Base-by-base conservation (phyloP, 2,888 invertebrate genomes). In the Cancer borealis region DNA sequence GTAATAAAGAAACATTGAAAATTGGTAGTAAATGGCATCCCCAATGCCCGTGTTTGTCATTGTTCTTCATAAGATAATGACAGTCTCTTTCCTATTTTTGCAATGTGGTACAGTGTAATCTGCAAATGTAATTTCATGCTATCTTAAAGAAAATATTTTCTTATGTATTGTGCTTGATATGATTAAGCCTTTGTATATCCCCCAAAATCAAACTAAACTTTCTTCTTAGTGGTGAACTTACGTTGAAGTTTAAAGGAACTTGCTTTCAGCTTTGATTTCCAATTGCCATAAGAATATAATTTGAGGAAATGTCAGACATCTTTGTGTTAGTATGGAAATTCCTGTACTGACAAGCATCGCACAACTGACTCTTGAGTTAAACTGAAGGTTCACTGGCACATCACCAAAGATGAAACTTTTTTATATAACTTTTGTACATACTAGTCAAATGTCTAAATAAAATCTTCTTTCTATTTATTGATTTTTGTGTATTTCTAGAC, bases 371-470 rank as follows among this genome's bases (percentile, higher is more conserved):
- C 54, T 39, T 93, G 93, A 91, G 73, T 93, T 88, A 73, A 73
- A 84, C 66, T 90, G 90, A 93, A 89, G 84, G 95, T 84, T 88
- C 87, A 60, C 90, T 46, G 93, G 92, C 95, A 93, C 94, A 94
- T 94, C 93, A 95, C 95, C 95, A 95, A 95, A 95, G 95, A 95
- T 95, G 94, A 94, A 94, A 84, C 93, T 93, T 93, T 92, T 95
- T 95, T 93, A 92, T 88, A 93, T 93, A 79, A 92, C 93, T 95
- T 94, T 92, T 94, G 88, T 94, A 93, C 91, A 94, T 94, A 95
- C 95, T 95, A 95, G 95, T 95, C 95, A 95, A 94, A 94, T 92
- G 92, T 95, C 93, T 92, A 88, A 94, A 95, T 93, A 95, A 95
- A 94, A 84, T 94, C 91, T 92, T 93, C 92, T 93, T 94, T 95